phyloP scores from a whole-genome alignment of 2,113 vertebrate species.

The Malurus melanocephalus region DNA sequence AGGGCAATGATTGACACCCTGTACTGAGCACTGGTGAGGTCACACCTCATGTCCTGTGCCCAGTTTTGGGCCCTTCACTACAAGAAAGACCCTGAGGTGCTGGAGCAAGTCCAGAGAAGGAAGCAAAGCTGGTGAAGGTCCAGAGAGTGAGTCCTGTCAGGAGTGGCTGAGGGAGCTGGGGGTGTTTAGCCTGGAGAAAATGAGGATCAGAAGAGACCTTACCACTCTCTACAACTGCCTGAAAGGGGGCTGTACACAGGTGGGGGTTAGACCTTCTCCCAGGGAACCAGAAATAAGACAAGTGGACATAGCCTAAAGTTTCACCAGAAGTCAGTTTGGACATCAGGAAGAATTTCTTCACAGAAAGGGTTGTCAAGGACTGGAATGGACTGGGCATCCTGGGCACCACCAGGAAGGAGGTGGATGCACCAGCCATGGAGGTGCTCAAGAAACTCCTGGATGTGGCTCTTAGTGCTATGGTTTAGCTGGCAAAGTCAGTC shows the following conservation, averaged over 20 bases:
- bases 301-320: not conserved
- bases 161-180: not conserved
- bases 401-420: not conserved
- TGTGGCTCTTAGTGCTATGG: not conserved
- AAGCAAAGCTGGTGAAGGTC: not conserved
- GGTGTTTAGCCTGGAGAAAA: not conserved
- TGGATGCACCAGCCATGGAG: not conserved
- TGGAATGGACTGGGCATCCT: not conserved
- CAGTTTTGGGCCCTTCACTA: not conserved
- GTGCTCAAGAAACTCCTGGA: not conserved
- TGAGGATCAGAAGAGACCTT: not conserved
- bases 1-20: no score
- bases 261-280: not conserved
- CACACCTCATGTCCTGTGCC: accelerated
- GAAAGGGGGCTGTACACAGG: not conserved
- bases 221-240: not conserved
- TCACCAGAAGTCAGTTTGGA: not conserved
- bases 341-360: not conserved
- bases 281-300: accelerated
- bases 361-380: not conserved
- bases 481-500: not conserved
- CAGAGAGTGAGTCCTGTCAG: not conserved
- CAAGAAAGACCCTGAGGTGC: not conserved
- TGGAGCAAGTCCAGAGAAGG: accelerated
- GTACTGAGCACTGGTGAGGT: not conserved